Evolutionary conservation across 2,888 invertebrate species (phyloP), one percentile per base, ranked within the genome.

Genomic region (Brachycybe producta): DNA sequence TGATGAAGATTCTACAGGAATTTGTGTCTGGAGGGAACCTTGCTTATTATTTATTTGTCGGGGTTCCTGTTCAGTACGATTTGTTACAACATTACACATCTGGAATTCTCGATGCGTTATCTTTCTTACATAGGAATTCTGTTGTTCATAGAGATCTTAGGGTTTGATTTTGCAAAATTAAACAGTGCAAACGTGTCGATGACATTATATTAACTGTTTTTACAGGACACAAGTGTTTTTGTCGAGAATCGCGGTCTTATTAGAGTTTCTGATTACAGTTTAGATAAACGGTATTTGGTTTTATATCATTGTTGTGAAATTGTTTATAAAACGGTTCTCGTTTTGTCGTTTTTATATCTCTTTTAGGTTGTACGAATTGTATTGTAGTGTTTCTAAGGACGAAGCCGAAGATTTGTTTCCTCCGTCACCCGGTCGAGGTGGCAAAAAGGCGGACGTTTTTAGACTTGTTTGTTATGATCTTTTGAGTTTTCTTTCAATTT

Each of bases 61-160:
- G 70, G 57, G 65, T 74, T 44, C 69, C 73, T 32, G 62, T 76
- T 17, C 73, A 75, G 39, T 62, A 71, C 5, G 73, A 73, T 51
- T 65, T 78, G 49, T 61, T 85, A 5, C 73, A 80, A 28, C 73
- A 76, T 61, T 74, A 87, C 28, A 80, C 81, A 0, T 70, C 72
- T 42, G 84, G 83, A 27, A 74, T 88, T 26, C 70, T 90, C 3
- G 74, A 77, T 47, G 86, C 82, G 13, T 67, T 91, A 28, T 76
- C 77, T 34, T 86, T 79, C 64, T 70, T 92, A 50, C 91, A 92
- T 64, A 75, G 78, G 58, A 82, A 80, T 55, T 82, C 83, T 56
- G 78, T 90, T 1, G 78, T 86, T 15, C 90, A 92, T 64, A 80
- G 81, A 61, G 81, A 85, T 66, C 68, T 92, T n/a, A 52, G 44